Evolutionary conservation across 2,888 invertebrate species (phyloP), one percentile per base, ranked within the genome.

Genomic region (Lysandra bellargus): DNA sequence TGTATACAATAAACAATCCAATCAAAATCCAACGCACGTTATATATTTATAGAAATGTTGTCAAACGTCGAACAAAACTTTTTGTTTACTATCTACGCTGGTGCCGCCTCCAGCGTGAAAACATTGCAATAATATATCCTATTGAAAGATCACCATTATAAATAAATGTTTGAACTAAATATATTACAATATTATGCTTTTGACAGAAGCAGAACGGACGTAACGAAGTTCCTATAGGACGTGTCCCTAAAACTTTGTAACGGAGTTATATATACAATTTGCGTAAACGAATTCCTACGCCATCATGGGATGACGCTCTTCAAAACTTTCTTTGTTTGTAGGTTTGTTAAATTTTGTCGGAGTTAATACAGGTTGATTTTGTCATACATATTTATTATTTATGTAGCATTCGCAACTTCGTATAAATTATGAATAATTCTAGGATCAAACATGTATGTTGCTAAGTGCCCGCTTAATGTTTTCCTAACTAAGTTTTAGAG

Each of bases 251-350:
- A 60, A 76, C 30, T 61, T 60, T 78, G 76, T 64, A 60, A 76
- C 78, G 57, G 79, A 81, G 75, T 80, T 82, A 79, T 79, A 69
- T 82, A 80, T 83, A 83, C 81, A 82, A 78, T 80, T 76, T 74
- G 74, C 86, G 85, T 88, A 85, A 89, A 89, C 87, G 88, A 88
- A 90, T 91, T 90, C 88, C 83, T 85, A 86, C 82, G 82, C 81
- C 83, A 85, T 88, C 88, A 90, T 88, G 88, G 87, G 85, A 60
- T 79, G 49, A 79, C 73, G 79, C 79, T 79, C 74, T 79, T 79
- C 73, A 37, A 72, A 33, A 57, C 14, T 23, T 76, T 6, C 17
- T 53, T 53, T 53, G 76, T 53, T 57, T 80, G 81, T 57, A 76
- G 14, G 69, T 69, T 69, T 69, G 69, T 37, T 69, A 37, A 69